Evolutionary conservation across 2,797 vertebrate genomes (phyloP).

Genomic region (Microctenopoma stevenorrisi): DNA sequence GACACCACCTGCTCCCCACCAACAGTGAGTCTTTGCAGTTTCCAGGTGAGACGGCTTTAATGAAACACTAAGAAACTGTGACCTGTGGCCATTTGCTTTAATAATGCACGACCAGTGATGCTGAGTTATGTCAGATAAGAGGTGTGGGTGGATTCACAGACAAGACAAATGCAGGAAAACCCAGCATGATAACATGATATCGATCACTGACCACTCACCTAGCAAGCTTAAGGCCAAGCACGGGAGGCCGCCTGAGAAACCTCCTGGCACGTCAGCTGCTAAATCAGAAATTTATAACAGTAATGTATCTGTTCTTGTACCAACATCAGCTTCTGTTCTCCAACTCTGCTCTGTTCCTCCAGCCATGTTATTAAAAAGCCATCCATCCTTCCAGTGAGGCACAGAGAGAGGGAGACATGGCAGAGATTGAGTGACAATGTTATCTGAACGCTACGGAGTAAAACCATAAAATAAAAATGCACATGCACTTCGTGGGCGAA

Average conservation of each 20-base stretch:
- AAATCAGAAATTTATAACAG: conserved; percentile 82
- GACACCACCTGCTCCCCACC: conserved; percentile 64
- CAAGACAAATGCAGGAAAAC: conserved; percentile 14
- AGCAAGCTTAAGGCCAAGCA: conserved; percentile 14
- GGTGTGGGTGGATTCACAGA: conserved; percentile 12
- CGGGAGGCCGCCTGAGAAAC: conserved; percentile 13
- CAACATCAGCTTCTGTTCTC: conserved; percentile 58
- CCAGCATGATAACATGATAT: not conserved
- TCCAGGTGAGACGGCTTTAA: conserved; percentile 45
- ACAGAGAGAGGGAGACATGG: conserved; percentile 25
- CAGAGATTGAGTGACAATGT: conserved; percentile 43
- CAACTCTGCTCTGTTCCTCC: conserved; percentile 39
- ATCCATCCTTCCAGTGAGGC: conserved; percentile 59
- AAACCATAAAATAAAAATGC: conserved; percentile 31
- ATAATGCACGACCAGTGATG: conserved; percentile 6
- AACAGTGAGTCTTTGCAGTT: conserved; percentile 16
- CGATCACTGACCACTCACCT: conserved; percentile 15
- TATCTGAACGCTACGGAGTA: conserved; percentile 43
- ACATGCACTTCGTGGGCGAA: conserved; percentile 19
- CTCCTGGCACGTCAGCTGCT: conserved; percentile 65
- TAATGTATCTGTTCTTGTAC: conserved; percentile 75
- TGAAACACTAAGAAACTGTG: conserved; percentile 59
- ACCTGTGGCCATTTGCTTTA: conserved; percentile 39
- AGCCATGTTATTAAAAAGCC: conserved; percentile 64
- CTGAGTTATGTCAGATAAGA: not conserved